A percentile compares a stretch with the other conserved stretches of the same genome.
These are phyloP conservation scores for Drosophila takahashii DNA, from an alignment of 1,140 invertebrate genomes.

Conservation along the genomic window DNA sequence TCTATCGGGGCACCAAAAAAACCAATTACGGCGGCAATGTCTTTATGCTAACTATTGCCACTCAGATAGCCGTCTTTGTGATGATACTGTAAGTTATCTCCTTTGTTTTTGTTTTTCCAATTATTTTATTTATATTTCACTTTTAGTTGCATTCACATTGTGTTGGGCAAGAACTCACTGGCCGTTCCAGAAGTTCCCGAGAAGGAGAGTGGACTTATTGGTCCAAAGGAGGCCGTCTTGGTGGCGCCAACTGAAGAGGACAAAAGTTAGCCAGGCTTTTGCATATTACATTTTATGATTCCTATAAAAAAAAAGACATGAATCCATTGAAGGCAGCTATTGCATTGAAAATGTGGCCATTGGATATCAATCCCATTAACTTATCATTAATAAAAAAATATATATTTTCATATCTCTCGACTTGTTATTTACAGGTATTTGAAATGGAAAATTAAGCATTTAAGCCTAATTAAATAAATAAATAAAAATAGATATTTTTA, in stretches of 20 bases:
- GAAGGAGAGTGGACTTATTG: slow-evolving; percentile 67
- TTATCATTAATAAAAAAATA: not conserved
- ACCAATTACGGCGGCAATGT: slow-evolving; percentile 86
- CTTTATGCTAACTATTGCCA: slow-evolving; percentile 89
- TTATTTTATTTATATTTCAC: not conserved
- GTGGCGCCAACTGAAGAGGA: not conserved
- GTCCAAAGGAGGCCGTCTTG: not conserved
- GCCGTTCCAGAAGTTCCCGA: slow-evolving; percentile 71
- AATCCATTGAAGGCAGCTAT: not conserved
- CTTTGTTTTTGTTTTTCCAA: not conserved
- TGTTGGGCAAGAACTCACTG: slow-evolving; percentile 65
- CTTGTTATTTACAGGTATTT: not conserved
- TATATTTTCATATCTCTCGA: not conserved
- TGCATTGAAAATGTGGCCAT: not conserved
- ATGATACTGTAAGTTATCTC: slow-evolving; percentile 87
- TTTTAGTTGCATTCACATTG: slow-evolving; percentile 70
- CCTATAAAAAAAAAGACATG: slow-evolving; percentile 21
- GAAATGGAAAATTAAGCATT: no score
- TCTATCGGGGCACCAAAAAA: slow-evolving; percentile 88
- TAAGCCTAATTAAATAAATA: no score
- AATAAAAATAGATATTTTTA: no score
- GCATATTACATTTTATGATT: not conserved
- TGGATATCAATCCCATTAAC: not conserved
- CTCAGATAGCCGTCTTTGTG: slow-evolving; percentile 88
- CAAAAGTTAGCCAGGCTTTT: not conserved